Conservation (phyloP, 1,140 invertebrate species). For the Limonius californicus region DNA sequence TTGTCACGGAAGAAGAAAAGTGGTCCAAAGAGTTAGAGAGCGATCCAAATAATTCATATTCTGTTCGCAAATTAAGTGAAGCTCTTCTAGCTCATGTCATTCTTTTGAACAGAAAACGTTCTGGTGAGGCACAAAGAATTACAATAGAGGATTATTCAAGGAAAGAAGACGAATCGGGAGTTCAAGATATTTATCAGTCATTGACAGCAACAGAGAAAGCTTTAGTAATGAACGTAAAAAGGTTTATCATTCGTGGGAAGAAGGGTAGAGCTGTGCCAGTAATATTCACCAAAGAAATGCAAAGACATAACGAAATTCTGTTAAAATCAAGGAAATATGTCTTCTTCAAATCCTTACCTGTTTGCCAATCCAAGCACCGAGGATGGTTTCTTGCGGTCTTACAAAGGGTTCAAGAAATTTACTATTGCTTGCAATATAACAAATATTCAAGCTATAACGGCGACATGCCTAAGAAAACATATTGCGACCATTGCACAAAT, state of each 20-base stretch:
- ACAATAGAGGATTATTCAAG: conserved; percentile 15
- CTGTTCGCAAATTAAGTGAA: conserved; percentile 16
- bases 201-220: conserved; percentile 14
- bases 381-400: conserved; percentile 18
- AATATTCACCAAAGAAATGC: conserved; percentile 19
- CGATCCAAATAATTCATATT: not conserved
- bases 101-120: conserved; percentile 19
- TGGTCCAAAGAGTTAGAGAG: conserved; percentile 9
- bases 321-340: conserved; percentile 13
- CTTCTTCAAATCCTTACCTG: conserved; percentile 16
- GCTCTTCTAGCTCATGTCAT: conserved; percentile 12
- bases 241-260: conserved; percentile 20
- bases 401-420: conserved; percentile 18
- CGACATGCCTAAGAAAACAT: conserved; percentile 19
- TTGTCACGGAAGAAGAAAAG: conserved; percentile 17
- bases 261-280: conserved; percentile 15
- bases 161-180: conserved; percentile 6
- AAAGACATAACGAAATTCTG: conserved; percentile 12
- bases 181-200: conserved; percentile 20
- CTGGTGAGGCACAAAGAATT: conserved; percentile 18
- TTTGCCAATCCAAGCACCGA: conserved; percentile 19
- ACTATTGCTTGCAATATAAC: conserved; percentile 4
- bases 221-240: conserved; percentile 18
- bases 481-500: conserved; percentile 20
- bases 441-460: conserved; percentile 15